phyloP scores from a whole-genome alignment of 2,888 invertebrate genomes.

The Terebella lapidaria region DNA sequence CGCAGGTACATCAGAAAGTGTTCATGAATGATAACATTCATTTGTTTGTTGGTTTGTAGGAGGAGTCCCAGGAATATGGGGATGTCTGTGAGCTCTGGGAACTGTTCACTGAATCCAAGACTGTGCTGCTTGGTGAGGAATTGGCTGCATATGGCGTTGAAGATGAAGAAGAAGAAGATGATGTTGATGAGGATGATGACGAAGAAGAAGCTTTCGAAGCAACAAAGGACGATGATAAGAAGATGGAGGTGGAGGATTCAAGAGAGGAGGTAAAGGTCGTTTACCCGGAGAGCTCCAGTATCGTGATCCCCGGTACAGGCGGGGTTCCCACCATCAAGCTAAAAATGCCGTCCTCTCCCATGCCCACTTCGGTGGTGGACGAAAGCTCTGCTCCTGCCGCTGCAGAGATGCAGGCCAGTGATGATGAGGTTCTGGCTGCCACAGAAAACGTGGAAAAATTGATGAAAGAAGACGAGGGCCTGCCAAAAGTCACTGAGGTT shows the following conservation, averaged over 20 bases:
- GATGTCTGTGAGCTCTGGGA: conserved; percentile 88
- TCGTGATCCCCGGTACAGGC: not conserved
- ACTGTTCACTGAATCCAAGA: conserved; percentile 66
- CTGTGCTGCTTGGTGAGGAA: conserved; percentile 53
- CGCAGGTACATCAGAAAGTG: too few species aligned
- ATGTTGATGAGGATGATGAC: conserved; percentile 9
- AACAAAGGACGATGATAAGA: not conserved
- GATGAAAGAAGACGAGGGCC: not conserved
- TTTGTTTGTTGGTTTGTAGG: conserved; percentile 2
- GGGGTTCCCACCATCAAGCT: not conserved
- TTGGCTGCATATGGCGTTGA: conserved; percentile 31
- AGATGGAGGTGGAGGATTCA: not conserved
- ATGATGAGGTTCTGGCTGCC: not conserved
- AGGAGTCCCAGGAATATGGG: conserved; percentile 66
- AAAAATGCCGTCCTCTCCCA: not conserved
- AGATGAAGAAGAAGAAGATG: not conserved
- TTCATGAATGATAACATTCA: too few species aligned
- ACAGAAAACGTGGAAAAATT: not conserved
- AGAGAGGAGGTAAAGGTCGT: not conserved
- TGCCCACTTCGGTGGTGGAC: too few species aligned
- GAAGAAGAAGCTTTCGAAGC: not conserved
- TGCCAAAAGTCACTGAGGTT: not conserved
- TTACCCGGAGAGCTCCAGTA: not conserved
- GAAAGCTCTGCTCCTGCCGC: too few species aligned
- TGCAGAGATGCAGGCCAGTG: not conserved